A percentile compares a stretch with the other conserved stretches of the same genome.
Evolutionary conservation across 2,797 vertebrate genomes (phyloP).

Genomic region (Ataeniobius toweri): DNA sequence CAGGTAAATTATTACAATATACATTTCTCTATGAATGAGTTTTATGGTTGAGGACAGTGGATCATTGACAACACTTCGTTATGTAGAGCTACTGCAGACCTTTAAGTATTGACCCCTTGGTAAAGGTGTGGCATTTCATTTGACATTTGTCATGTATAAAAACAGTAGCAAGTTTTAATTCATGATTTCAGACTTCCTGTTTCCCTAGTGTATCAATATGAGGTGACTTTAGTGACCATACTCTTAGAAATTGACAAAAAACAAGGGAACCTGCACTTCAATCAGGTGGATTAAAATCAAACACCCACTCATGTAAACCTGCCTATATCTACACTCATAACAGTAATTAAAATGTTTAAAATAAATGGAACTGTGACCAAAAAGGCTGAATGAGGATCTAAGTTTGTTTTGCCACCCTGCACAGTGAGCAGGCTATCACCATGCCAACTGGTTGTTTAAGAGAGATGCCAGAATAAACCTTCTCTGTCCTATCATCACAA

Average conservation of each 20-base stretch:
- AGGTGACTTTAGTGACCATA: background rate
- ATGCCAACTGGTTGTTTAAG: background rate
- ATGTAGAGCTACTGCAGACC: background rate
- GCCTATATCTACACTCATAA: background rate
- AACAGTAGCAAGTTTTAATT: background rate
- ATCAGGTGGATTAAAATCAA: background rate
- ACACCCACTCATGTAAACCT: background rate
- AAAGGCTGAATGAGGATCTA: background rate
- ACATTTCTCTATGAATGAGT: background rate
- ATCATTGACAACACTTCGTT: constrained; percentile 14
- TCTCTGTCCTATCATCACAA: background rate
- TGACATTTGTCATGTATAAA: background rate
- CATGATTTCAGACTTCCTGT: background rate
- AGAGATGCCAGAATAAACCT: background rate
- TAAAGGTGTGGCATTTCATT: background rate
- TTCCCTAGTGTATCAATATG: background rate
- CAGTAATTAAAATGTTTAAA: background rate
- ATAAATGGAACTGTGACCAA: background rate
- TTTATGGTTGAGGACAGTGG: background rate
- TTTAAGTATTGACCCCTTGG: background rate
- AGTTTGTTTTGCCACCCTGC: background rate
- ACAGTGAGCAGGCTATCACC: background rate
- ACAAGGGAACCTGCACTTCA: background rate
- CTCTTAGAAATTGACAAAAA: background rate
- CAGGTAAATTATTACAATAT: background rate